phyloP scores from a whole-genome alignment of 1,140 invertebrate genomes.

The Archivesica marissinica region DNA sequence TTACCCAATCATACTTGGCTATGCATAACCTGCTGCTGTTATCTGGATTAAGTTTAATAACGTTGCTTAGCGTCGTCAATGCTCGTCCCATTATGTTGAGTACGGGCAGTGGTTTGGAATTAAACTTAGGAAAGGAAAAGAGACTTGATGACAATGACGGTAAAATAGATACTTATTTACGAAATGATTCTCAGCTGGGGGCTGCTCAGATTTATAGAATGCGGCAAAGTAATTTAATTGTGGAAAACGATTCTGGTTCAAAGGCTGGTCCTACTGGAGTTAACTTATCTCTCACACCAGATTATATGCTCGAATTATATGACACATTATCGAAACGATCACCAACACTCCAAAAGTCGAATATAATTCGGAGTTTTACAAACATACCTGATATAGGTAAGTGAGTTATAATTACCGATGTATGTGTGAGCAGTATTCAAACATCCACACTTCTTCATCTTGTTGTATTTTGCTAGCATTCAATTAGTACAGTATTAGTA shows the following conservation, averaged over 20 bases:
- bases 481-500: too few species aligned
- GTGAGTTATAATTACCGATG: too few species aligned
- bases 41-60: conserved; percentile 21
- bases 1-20: conserved; percentile 24
- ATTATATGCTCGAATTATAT: conserved; percentile 56
- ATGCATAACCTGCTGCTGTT: conserved; percentile 44
- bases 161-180: background rate
- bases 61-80: background rate
- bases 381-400: conserved; percentile 29
- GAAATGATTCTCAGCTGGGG: background rate
- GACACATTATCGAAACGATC: conserved; percentile 23
- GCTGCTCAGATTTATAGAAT: background rate
- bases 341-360: background rate
- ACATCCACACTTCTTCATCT: too few species aligned
- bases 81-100: conserved; percentile 45
- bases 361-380: conserved; percentile 48
- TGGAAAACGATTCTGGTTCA: background rate
- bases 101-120: background rate
- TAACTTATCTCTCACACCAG: conserved; percentile 39
- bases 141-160: background rate
- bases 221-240: background rate
- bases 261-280: background rate
- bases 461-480: too few species aligned
- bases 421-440: too few species aligned
- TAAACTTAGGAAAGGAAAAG: background rate